Conservation (phyloP, 64 coral and sea anemone genomes). For the Orbicella faveolata region DNA sequence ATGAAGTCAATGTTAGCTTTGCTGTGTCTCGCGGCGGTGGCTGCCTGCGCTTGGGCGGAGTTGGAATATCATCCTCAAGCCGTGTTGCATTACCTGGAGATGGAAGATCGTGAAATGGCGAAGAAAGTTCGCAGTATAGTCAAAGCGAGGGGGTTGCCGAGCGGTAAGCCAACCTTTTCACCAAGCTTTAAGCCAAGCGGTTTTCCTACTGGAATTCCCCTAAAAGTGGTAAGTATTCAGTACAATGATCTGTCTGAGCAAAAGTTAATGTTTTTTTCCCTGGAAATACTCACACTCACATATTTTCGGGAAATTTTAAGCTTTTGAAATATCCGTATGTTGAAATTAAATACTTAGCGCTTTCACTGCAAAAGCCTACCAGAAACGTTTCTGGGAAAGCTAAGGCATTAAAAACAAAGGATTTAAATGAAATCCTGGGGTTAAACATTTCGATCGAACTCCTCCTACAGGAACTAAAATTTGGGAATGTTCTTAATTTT, state of each 20-base stretch:
- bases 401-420: too few species aligned
- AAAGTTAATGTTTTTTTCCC: background rate
- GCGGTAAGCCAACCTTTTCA: background rate
- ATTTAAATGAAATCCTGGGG: too few species aligned
- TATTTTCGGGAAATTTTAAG: too few species aligned
- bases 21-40: background rate
- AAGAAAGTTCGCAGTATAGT: background rate
- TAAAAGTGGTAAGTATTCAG: background rate
- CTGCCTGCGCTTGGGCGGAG: background rate
- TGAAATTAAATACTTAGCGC: too few species aligned
- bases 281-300: too few species aligned
- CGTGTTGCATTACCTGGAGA: background rate
- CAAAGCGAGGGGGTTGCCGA: background rate
- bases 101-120: conserved; percentile 4
- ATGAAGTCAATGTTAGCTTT: conserved; percentile 1
- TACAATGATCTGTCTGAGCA: background rate
- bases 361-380: too few species aligned
- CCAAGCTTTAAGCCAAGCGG: background rate
- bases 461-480: too few species aligned
- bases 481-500: too few species aligned
- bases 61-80: background rate
- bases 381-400: too few species aligned
- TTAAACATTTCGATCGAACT: too few species aligned
- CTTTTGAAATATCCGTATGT: too few species aligned
- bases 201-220: background rate